phyloP scores from a whole-genome alignment of 2,797 vertebrate species.

The Gymnothorax javanicus region DNA sequence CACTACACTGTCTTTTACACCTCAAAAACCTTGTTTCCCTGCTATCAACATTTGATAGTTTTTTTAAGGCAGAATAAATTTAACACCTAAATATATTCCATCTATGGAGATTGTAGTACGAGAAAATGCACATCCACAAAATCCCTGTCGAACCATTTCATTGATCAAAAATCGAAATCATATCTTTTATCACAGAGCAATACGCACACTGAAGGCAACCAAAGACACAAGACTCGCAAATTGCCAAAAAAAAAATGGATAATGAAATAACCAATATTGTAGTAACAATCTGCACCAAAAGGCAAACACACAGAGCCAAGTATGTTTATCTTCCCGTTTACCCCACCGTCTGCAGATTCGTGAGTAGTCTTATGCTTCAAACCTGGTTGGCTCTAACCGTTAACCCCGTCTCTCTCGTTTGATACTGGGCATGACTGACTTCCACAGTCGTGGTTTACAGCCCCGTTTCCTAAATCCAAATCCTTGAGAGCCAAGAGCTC shows the following conservation, averaged over 20 bases:
- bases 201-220: neutral
- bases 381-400: neutral
- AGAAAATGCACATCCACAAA: neutral
- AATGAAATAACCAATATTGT: neutral
- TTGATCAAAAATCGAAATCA: neutral
- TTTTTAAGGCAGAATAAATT: slow-evolving; percentile 24
- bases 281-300: neutral
- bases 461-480: no score
- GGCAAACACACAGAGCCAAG: neutral
- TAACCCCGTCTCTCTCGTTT: neutral
- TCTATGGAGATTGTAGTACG: neutral
- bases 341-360: neutral
- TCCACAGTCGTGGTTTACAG: no score
- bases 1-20: neutral
- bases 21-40: neutral
- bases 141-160: neutral
- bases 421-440: no score
- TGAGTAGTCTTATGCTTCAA: no score
- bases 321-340: neutral
- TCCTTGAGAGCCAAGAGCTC: no score
- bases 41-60: slow-evolving; percentile 20
- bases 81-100: neutral
- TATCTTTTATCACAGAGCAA: neutral
- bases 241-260: neutral
- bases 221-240: neutral